Percentiles rank a stretch among this genome's conserved stretches.
phyloP scores from a whole-genome alignment of 2,113 vertebrate species.

The Octodon degus region DNA sequence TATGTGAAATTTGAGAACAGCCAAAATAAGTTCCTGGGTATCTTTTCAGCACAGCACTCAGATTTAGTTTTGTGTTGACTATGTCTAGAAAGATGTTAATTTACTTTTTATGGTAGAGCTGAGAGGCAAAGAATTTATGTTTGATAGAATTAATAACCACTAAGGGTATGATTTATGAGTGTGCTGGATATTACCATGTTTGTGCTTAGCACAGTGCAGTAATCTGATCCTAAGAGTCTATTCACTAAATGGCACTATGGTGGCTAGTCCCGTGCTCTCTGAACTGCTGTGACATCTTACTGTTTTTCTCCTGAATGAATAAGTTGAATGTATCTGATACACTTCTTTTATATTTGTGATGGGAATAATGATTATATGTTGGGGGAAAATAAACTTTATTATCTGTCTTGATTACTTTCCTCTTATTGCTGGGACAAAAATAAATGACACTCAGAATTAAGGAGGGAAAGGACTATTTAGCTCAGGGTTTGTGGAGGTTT shows the following conservation, averaged over 20 bases:
- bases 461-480: too few species aligned
- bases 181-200: neutral
- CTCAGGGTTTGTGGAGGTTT: too few species aligned
- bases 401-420: too few species aligned
- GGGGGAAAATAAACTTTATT: neutral
- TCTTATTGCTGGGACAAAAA: too few species aligned
- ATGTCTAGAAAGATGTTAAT: neutral
- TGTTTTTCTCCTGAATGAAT: neutral
- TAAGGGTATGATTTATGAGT: neutral
- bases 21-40: neutral
- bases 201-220: neutral
- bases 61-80: neutral
- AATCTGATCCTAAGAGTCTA: neutral
- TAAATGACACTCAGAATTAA: too few species aligned
- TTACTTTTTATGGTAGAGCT: neutral
- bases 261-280: neutral
- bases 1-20: neutral
- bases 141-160: neutral
- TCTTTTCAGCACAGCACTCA: neutral
- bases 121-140: constrained; percentile 23
- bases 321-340: neutral
- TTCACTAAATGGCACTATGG: neutral
- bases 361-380: neutral
- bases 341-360: neutral
- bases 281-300: neutral